Conservation (phyloP, 2,113 vertebrate genomes). For the Protobothrops mucrosquamatus region DNA sequence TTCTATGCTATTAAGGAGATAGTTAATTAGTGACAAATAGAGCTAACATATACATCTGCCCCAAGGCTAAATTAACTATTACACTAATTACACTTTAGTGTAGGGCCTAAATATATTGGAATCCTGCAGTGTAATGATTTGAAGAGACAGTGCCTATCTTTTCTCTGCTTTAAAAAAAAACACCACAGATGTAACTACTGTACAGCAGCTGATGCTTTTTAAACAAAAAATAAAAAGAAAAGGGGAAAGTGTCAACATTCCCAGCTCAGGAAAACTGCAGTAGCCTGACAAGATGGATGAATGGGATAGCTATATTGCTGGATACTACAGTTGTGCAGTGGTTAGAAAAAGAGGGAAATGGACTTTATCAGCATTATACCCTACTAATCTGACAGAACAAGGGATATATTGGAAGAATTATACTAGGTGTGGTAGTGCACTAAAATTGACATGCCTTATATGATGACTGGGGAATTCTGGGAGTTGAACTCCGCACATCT, state of each 20-base stretch:
- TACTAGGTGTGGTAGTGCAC: neutral
- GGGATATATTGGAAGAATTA: neutral
- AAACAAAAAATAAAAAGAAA: neutral
- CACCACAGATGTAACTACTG: neutral
- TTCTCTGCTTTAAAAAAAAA: neutral
- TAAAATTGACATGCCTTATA: neutral
- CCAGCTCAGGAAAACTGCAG: neutral
- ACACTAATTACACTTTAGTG: constrained; percentile 13
- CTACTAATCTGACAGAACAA: neutral
- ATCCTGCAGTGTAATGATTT: constrained; percentile 13
- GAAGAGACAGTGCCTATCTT: neutral
- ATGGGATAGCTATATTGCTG: neutral
- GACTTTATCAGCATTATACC: neutral
- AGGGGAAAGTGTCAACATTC: neutral
- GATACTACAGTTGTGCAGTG: neutral
- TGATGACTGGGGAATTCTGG: neutral
- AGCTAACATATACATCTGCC: constrained; percentile 10
- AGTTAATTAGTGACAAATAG: constrained; percentile 26
- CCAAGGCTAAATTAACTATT: constrained; percentile 14
- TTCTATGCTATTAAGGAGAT: constrained; percentile 9
- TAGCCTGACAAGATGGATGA: neutral
- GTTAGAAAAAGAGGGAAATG: neutral
- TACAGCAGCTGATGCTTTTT: neutral
- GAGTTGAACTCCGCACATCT: neutral
- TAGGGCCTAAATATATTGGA: neutral